A percentile compares a stretch with the other conserved stretches of the same genome.
Conservation (phyloP, 2,797 vertebrate genomes). For the Eulemur coronatus region DNA sequence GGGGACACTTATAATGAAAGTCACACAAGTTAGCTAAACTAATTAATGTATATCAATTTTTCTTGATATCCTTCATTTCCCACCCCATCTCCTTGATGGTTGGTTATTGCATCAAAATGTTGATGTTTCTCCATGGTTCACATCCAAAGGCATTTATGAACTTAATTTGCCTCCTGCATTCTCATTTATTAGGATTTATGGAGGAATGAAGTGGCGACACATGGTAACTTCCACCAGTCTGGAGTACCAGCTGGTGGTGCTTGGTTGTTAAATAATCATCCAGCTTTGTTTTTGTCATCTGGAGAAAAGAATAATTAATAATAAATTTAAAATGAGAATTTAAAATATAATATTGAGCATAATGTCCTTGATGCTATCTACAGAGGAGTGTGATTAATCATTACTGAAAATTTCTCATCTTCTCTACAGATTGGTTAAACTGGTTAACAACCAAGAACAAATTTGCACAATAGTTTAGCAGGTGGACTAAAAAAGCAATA, state of each 20-base stretch:
- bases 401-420: not conserved
- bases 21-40: slow-evolving; percentile 56
- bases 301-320: slow-evolving; percentile 56
- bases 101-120: slow-evolving; percentile 55
- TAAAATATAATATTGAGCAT: slow-evolving; percentile 45
- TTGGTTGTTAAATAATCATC: slow-evolving; percentile 67
- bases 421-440: slow-evolving; percentile 42
- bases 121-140: slow-evolving; percentile 60
- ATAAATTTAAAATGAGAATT: slow-evolving; percentile 61
- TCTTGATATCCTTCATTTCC: slow-evolving; percentile 56
- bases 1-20: slow-evolving; percentile 39
- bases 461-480: slow-evolving; percentile 28
- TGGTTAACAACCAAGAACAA: slow-evolving; percentile 53
- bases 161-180: slow-evolving; percentile 65
- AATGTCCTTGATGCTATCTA: not conserved
- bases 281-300: slow-evolving; percentile 68
- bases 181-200: slow-evolving; percentile 68
- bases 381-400: slow-evolving; percentile 57
- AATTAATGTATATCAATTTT: slow-evolving; percentile 57
- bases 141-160: slow-evolving; percentile 58
- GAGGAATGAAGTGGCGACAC: slow-evolving; percentile 60
- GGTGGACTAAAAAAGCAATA: not conserved
- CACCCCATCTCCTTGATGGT: slow-evolving; percentile 41
- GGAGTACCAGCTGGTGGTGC: slow-evolving; percentile 68
- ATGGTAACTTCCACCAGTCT: slow-evolving; percentile 69